phyloP scores from a whole-genome alignment of 2,888 invertebrate genomes.

The Eugnorisma glareosa region DNA sequence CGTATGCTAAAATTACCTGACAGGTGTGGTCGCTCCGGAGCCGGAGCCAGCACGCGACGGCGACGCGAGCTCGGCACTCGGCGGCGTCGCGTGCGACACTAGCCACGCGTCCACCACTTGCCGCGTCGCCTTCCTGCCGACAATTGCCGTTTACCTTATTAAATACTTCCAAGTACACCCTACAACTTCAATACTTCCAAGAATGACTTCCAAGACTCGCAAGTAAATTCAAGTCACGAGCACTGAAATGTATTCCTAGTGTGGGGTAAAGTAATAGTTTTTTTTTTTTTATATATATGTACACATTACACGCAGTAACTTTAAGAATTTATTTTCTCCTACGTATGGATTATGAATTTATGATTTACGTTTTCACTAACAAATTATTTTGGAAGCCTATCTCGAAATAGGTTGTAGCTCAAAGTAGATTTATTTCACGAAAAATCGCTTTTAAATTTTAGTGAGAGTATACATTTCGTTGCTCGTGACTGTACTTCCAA shows the following conservation, averaged over 20 bases:
- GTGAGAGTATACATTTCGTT: neutral
- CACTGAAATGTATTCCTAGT: neutral
- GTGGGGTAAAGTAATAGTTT: too few relatives aligned
- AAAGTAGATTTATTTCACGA: neutral
- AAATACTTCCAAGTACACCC: slow-evolving; percentile 41
- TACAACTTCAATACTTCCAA: slow-evolving; percentile 19
- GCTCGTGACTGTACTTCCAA: slow-evolving; percentile 21
- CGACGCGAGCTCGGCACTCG: slow-evolving; percentile 90
- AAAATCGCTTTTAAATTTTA: neutral
- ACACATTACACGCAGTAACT: neutral
- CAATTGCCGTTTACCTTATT: slow-evolving; percentile 67
- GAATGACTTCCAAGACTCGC: neutral
- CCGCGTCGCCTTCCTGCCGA: slow-evolving; percentile 96
- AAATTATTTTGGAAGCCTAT: neutral
- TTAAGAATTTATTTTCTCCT: neutral
- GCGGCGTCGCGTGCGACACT: slow-evolving; percentile 95
- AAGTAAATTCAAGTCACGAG: neutral
- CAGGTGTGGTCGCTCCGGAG: slow-evolving; percentile 98
- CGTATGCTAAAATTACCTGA: slow-evolving; percentile 89
- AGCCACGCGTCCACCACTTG: slow-evolving; percentile 98
- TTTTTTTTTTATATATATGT: too few relatives aligned
- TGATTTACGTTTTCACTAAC: neutral
- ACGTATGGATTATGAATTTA: neutral
- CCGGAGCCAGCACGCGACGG: slow-evolving; percentile 94
- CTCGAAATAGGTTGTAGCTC: neutral